Evolutionary conservation across 2,888 invertebrate species (phyloP).

Genomic region (Chouioia cunea): DNA sequence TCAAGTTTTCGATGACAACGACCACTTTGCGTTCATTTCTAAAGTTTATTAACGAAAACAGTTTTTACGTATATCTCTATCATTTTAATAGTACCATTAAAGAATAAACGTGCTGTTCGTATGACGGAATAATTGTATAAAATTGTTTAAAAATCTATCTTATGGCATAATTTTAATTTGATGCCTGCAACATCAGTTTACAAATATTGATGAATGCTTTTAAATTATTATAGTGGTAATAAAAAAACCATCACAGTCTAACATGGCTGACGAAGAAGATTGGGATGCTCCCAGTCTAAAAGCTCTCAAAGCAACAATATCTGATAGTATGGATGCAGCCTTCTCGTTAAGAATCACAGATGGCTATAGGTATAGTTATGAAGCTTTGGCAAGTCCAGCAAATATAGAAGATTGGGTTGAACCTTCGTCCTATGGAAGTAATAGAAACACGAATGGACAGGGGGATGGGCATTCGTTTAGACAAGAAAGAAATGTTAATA

Average conservation of each 20-base stretch:
- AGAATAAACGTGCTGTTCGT: too few relatives aligned
- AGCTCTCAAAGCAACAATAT: not conserved
- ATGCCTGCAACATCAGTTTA: too few relatives aligned
- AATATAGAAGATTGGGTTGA: constrained; percentile 48
- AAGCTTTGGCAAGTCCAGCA: constrained; percentile 45
- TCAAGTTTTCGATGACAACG: too few relatives aligned
- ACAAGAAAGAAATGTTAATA: not conserved
- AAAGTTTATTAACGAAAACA: too few relatives aligned
- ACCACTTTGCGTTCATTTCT: too few relatives aligned
- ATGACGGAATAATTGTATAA: too few relatives aligned
- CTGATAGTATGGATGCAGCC: not conserved
- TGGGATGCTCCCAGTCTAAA: constrained; percentile 35
- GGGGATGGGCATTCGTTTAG: constrained; percentile 31
- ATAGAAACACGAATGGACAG: constrained; percentile 33
- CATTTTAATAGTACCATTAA: too few relatives aligned
- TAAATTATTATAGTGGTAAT: too few relatives aligned
- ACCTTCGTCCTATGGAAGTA: constrained; percentile 32
- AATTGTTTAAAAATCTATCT: too few relatives aligned
- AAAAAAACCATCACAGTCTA: not conserved
- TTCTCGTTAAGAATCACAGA: constrained; percentile 41
- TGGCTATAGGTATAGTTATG: constrained; percentile 47
- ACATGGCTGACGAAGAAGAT: constrained; percentile 44
- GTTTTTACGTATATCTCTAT: too few relatives aligned
- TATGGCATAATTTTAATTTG: too few relatives aligned
- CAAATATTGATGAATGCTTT: too few relatives aligned